These are phyloP conservation scores for Bubo bubo DNA, from an alignment of 2,113 vertebrate genomes.

Conservation along the genomic window DNA sequence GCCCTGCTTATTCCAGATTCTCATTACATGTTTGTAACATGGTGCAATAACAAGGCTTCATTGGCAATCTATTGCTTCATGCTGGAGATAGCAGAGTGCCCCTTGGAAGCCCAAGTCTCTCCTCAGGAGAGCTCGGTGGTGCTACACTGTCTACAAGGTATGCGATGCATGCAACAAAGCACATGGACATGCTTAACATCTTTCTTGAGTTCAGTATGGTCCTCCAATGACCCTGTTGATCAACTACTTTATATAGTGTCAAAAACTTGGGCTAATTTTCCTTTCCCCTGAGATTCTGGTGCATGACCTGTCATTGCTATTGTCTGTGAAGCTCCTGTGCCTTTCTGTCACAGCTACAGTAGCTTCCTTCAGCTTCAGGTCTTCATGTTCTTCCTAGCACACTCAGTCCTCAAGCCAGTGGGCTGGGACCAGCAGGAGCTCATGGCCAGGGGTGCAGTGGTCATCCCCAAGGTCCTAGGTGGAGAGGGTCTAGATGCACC, in stretches of 20 bases:
- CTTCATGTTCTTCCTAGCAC: not conserved
- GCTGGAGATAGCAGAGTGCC: not conserved
- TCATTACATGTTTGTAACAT: fast-evolving
- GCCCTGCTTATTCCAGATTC: not conserved
- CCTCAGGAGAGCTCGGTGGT: not conserved
- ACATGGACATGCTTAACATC: not conserved
- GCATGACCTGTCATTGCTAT: not conserved
- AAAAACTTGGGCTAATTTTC: not conserved
- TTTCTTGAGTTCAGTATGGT: not conserved
- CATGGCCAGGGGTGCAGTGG: not conserved
- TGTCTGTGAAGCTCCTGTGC: not conserved
- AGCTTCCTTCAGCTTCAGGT: not conserved
- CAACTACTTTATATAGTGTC: not conserved
- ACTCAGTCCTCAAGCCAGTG: not conserved
- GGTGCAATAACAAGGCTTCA: not conserved
- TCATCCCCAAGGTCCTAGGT: not conserved
- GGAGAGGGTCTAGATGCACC: not conserved
- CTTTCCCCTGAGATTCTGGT: not conserved
- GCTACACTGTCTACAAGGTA: not conserved
- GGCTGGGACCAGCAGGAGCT: not conserved
- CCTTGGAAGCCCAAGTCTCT: not conserved
- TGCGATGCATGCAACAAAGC: not conserved
- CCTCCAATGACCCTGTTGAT: not conserved
- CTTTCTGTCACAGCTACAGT: not conserved
- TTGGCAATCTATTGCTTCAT: not conserved